Conservation (phyloP, 92 coral and sea anemone genomes). For the Porites divaricata region DNA sequence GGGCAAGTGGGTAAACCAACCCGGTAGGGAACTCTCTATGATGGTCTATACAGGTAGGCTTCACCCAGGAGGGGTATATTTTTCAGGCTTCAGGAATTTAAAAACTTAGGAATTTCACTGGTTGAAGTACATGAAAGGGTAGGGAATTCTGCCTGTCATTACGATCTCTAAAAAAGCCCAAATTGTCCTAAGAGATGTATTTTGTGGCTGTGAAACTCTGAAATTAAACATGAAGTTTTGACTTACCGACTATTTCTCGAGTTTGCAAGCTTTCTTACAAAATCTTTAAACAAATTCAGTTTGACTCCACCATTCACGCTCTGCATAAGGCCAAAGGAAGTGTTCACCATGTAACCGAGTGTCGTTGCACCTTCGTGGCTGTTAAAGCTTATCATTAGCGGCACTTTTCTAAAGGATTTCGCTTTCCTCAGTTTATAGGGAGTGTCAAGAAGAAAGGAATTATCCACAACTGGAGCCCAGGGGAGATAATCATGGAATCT, state of each 20-base stretch:
- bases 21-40: no score
- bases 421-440: slow-evolving; percentile 32
- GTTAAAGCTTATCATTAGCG: slow-evolving; percentile 48
- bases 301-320: not conserved
- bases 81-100: no score
- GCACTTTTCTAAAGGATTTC: slow-evolving; percentile 29
- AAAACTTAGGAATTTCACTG: no score
- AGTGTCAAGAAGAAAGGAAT: slow-evolving; percentile 31
- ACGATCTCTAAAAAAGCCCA: no score
- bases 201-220: no score
- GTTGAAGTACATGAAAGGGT: no score
- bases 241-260: not conserved
- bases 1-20: no score
- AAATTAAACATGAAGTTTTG: no score
- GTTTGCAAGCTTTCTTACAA: not conserved
- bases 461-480: slow-evolving; percentile 60
- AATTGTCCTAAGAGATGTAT: no score
- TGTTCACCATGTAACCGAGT: slow-evolving; percentile 4
- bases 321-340: slow-evolving; percentile 23
- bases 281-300: not conserved
- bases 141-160: no score
- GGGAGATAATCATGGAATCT: slow-evolving; percentile 12
- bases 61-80: no score
- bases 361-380: slow-evolving; percentile 40
- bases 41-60: no score